Percentiles rank a stretch among this genome's conserved stretches.
phyloP scores from a whole-genome alignment of 2,888 invertebrate species.

The Synanthedon myopaeformis region DNA sequence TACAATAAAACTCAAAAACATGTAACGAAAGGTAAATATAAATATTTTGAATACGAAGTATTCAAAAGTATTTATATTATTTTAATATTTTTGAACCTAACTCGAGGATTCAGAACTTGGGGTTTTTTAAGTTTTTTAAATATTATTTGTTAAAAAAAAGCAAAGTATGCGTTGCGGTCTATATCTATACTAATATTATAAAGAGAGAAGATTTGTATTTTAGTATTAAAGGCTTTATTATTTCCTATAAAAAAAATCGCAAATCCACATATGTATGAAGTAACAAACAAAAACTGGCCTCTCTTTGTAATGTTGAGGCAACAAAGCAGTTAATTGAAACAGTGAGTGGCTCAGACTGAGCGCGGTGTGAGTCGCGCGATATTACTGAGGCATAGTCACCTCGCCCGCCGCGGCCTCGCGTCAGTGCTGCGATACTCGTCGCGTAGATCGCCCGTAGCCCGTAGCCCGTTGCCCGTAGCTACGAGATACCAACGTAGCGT shows the following conservation, averaged over 20 bases:
- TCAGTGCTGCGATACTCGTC: constrained; percentile 61
- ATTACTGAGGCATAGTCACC: constrained; percentile 4
- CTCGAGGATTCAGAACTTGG: too few relatives aligned
- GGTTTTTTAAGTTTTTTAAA: too few relatives aligned
- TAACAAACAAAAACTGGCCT: neutral
- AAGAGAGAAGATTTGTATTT: too few relatives aligned
- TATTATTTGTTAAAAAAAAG: too few relatives aligned
- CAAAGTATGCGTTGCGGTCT: too few relatives aligned
- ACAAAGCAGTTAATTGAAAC: constrained; percentile 65
- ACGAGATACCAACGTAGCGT: constrained; percentile 18
- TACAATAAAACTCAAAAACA: too few relatives aligned
- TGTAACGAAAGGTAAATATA: too few relatives aligned
- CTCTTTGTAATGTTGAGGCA: constrained; percentile 38
- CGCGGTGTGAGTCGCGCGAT: constrained; percentile 12
- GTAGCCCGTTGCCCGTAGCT: constrained; percentile 1
- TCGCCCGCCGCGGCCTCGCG: constrained; percentile 26
- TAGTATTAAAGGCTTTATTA: too few relatives aligned
- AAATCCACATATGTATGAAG: neutral
- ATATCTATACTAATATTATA: too few relatives aligned
- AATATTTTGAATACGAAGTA: too few relatives aligned
- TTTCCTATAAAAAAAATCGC: neutral
- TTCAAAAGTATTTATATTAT: too few relatives aligned
- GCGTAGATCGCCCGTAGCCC: constrained; percentile 46
- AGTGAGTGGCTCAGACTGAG: constrained; percentile 20
- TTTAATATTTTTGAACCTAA: too few relatives aligned